phyloP scores from a whole-genome alignment of 1,140 invertebrate genomes.

The Neuroterus valhalla region DNA sequence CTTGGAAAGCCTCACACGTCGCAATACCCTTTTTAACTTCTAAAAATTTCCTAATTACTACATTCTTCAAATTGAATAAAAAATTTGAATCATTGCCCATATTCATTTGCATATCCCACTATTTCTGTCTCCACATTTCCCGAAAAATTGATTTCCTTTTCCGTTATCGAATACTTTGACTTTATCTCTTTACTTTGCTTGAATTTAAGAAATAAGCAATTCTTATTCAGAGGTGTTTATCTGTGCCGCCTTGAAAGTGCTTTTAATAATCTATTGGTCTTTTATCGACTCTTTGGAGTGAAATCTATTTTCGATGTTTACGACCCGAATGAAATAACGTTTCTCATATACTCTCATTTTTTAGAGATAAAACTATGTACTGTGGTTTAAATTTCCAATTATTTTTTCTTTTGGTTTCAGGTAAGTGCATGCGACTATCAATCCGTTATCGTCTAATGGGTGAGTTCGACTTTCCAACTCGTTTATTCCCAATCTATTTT shows the following conservation, averaged over 20 bases:
- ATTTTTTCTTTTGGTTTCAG: conserved; percentile 62
- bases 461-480: conserved; percentile 15
- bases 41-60: conserved; percentile 12
- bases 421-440: conserved; percentile 54
- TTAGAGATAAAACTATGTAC: neutral
- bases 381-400: neutral
- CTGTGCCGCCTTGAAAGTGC: too few relatives aligned
- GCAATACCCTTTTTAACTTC: conserved; percentile 35
- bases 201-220: too few relatives aligned
- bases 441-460: conserved; percentile 24
- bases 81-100: too few relatives aligned
- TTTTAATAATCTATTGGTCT: too few relatives aligned
- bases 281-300: conserved; percentile 32
- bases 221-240: too few relatives aligned
- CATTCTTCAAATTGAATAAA: too few relatives aligned
- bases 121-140: too few relatives aligned
- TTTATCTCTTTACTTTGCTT: too few relatives aligned
- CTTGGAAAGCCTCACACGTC: conserved; percentile 70
- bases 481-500: conserved; percentile 4
- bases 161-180: too few relatives aligned
- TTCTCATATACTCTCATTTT: neutral
- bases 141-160: too few relatives aligned
- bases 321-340: neutral
- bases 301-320: neutral
- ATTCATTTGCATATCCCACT: too few relatives aligned